Base-by-base conservation (phyloP, 2,797 vertebrate genomes). In the Betta splendens region DNA sequence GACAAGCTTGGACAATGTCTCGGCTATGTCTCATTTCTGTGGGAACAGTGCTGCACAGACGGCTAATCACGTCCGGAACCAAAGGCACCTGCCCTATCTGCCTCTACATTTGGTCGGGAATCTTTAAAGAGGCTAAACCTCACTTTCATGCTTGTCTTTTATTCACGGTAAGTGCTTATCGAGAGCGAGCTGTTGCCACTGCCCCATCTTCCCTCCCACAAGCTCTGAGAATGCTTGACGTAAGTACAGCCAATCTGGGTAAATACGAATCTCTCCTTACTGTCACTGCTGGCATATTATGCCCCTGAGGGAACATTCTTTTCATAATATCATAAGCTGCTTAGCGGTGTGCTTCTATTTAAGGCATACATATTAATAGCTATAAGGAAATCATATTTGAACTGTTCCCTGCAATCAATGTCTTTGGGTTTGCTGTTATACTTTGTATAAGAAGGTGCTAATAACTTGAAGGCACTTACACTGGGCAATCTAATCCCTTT, bases 341-440 rank as follows among this genome's bases (percentile, higher is more conserved):
- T 94, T 94, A 94, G 90, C 88, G 85, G 91, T 93, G 92, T 93
- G 92, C 92, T 92, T 92, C 93, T 94, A 93, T 94, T 94, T 94
- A 94, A 94, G 91, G 93, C 91, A 92, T 93, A 93, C 93, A 93
- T 93, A 93, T 93, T 94, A 94, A 93, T 94, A 93, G 92, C 93
- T 93, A 92, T 92, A 93, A 92, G 91, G 90, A 93, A 94, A 92
- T 93, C 92, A 92, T 93, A 93, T 93, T 93, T 91, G 81, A 92
- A 94, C 91, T 93, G 89, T 93, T 93, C 91, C 87, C 85, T 90
- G 91, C 91, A 93, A 93, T 93, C 92, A 92, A 84, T 90, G 92
- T 93, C 91, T 92, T 91, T 89, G 84, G 90, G 88, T 92, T 92
- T 91, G 90, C 90, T 92, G 90, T 92, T 93, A 86, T 89, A 92